Conservation (phyloP, 2,888 invertebrate species). For the Agonopterix subpropinquella region DNA sequence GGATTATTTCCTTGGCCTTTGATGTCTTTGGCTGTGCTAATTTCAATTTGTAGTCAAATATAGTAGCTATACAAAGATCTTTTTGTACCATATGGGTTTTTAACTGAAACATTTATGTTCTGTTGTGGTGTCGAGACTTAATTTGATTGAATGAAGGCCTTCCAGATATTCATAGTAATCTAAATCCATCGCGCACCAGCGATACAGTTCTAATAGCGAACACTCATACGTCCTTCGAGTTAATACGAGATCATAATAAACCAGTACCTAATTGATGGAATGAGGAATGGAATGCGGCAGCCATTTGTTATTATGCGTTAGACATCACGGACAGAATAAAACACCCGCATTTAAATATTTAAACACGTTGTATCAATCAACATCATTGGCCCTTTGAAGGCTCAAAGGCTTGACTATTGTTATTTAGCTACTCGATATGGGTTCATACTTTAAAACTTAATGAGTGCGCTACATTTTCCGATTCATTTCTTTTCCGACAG, state of each 20-base stretch:
- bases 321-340: constrained; percentile 51
- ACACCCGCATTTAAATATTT: constrained; percentile 57
- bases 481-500: no score
- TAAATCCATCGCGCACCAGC: constrained; percentile 8
- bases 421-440: constrained; percentile 18
- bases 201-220: constrained; percentile 9
- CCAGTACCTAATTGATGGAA: constrained; percentile 37
- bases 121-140: no score
- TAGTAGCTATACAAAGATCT: no score
- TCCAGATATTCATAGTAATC: constrained; percentile 5
- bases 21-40: no score
- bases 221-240: constrained; percentile 6
- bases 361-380: constrained; percentile 49
- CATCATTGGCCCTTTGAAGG: constrained; percentile 26
- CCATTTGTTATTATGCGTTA: constrained; percentile 51
- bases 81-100: no score
- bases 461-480: no score
- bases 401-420: constrained; percentile 25
- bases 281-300: constrained; percentile 63
- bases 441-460: constrained; percentile 13
- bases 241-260: neutral
- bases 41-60: no score
- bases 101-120: no score
- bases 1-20: no score
- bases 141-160: no score